These are phyloP conservation scores for Pithecia hirsuta DNA, from an alignment of 2,797 vertebrate species.

Conservation along the genomic window DNA sequence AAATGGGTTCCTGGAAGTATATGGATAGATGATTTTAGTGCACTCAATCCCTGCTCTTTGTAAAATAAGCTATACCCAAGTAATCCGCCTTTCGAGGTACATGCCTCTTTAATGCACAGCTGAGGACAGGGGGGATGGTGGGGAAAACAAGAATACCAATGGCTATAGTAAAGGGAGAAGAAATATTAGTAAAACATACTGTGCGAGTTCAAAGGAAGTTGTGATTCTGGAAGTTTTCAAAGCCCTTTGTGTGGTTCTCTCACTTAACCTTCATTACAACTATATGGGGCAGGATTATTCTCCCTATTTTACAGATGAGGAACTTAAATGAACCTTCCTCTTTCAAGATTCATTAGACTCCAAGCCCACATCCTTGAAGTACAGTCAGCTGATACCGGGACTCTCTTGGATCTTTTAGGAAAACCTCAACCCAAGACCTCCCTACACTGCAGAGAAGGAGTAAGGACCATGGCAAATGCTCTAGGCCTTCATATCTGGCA, in stretches of 20 bases:
- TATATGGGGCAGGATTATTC: neutral
- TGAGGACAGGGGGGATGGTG: fast-evolving
- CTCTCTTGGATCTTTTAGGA: too few relatives aligned
- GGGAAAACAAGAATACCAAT: too few relatives aligned
- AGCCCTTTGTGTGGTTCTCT: neutral
- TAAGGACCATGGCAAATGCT: neutral
- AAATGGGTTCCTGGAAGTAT: neutral
- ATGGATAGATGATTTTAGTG: neutral
- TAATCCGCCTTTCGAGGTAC: neutral
- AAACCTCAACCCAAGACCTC: neutral
- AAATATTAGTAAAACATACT: neutral
- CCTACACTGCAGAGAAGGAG: neutral
- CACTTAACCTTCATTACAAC: neutral
- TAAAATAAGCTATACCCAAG: neutral
- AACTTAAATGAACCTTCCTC: neutral
- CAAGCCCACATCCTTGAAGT: neutral
- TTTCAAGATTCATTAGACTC: neutral
- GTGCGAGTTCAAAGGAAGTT: neutral
- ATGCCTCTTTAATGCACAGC: neutral
- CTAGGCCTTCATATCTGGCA: neutral
- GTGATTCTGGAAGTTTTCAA: neutral
- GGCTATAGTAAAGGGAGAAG: neutral
- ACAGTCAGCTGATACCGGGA: neutral
- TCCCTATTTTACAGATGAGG: neutral
- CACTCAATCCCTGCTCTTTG: neutral